Percentiles rank a stretch among this genome's conserved stretches.
Evolutionary conservation across 92 coral and sea anemone genomes (phyloP).

Genomic region (Pocillopora meandrina): DNA sequence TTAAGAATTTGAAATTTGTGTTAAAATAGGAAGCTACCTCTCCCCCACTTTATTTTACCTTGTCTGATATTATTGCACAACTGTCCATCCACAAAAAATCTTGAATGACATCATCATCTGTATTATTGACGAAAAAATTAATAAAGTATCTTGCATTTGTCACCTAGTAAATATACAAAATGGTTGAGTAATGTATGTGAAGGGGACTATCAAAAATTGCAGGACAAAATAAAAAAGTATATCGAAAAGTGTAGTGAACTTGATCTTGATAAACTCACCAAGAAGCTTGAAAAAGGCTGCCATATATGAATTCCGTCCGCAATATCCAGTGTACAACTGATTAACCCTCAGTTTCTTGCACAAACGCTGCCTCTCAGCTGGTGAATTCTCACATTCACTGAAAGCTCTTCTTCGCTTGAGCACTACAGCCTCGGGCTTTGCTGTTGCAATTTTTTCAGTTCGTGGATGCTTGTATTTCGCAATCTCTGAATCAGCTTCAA

Average conservation of each 20-base stretch:
- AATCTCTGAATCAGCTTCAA: constrained; percentile 20
- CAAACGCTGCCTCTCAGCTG: constrained; percentile 42
- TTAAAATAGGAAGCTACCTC: neutral
- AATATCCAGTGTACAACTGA: constrained; percentile 62
- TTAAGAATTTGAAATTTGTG: neutral
- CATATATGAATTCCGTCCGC: constrained; percentile 87
- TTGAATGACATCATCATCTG: constrained; percentile 96
- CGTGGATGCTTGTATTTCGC: constrained; percentile 21
- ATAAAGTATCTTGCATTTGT: neutral
- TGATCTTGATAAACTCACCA: constrained; percentile 55
- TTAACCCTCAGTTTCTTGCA: constrained; percentile 73
- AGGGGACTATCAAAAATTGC: neutral
- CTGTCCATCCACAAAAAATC: constrained; percentile 99
- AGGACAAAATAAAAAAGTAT: neutral
- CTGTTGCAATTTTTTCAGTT: constrained; percentile 26
- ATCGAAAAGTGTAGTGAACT: neutral
- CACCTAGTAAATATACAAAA: neutral
- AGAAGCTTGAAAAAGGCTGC: constrained; percentile 93
- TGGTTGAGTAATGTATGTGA: neutral
- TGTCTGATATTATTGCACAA: constrained; percentile 96
- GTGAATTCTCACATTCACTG: constrained; percentile 46
- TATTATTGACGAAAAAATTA: constrained; percentile 33
- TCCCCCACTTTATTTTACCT: constrained; percentile 50
- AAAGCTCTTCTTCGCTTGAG: constrained; percentile 54
- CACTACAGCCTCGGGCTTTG: constrained; percentile 38